Base-by-base conservation (phyloP, 2,113 vertebrate genomes). In the Vimba vimba region DNA sequence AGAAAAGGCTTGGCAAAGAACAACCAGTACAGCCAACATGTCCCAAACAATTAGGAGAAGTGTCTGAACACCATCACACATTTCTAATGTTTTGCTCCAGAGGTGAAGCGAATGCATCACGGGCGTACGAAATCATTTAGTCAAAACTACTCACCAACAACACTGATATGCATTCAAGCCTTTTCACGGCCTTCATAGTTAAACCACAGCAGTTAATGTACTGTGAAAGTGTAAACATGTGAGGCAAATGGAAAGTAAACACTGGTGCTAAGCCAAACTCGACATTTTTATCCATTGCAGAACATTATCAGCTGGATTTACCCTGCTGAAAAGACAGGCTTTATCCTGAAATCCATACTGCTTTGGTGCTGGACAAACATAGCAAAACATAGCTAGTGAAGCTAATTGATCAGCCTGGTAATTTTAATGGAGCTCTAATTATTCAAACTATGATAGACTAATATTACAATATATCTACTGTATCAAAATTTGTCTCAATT, bases 21-120 rank as follows among this genome's bases (percentile, higher is more conserved):
- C n/a, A 45, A 9, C 43, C 43, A 43, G 43, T 43, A 23, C 27
- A 25, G 33, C 21, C 69, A 43, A 43, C 9, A 43, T 7, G 21
- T 45, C 69, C 36, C n/a, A 17, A 50, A 47, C 73, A 52, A 50
- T 75, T 75, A 50, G 13, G 47, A 52, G 45, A 77, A 55, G 12
- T 47, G 71, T 74, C 71, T 17, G n/a, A 74, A 45, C 23, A 2
- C 43, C 43, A 47, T 75, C 71, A 27, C 23, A 27, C 12, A 47
- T 75, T 75, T 75, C n/a, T 25, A 74, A 17, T 47, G n/a, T 47
- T 75, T 47, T 13, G n/a, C 43, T 75, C 43, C 43, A 75, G 71
- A 75, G 71, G 71, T 75, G 71, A 25, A 47, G 23, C n/a, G n/a
- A 75, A 75, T 75, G 71, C 43, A 75, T 75, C 71, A 75, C 71